phyloP scores from a whole-genome alignment of 1,140 invertebrate species.

The Drosophila mauritiana region DNA sequence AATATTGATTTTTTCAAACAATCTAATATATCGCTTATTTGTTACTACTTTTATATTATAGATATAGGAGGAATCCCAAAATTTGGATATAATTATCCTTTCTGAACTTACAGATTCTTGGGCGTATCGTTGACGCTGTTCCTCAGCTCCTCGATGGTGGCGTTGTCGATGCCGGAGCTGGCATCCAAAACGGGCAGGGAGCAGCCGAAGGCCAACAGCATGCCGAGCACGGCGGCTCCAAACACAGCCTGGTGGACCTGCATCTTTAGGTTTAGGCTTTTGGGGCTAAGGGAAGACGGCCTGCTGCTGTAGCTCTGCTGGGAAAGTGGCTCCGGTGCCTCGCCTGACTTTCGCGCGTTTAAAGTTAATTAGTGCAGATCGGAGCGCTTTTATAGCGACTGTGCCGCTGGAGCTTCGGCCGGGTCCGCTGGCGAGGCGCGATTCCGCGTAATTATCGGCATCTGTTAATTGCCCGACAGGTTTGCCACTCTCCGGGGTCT shows the following conservation, averaged over 20 bases:
- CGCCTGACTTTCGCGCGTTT: constrained; percentile 60
- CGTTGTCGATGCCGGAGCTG: constrained; percentile 71
- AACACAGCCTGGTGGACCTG: constrained; percentile 66
- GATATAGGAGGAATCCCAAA: no score
- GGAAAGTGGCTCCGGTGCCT: constrained; percentile 48
- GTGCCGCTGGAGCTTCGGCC: constrained; percentile 22
- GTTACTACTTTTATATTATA: no score
- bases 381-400: constrained; percentile 64
- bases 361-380: constrained; percentile 74
- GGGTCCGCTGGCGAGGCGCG: constrained; percentile 40
- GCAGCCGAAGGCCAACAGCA: constrained; percentile 52
- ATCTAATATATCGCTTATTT: no score
- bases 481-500: constrained; percentile 47
- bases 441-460: constrained; percentile 79
- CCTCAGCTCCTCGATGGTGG: constrained; percentile 66
- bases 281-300: constrained; percentile 2
- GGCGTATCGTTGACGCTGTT: constrained; percentile 73
- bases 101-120: constrained; percentile 77
- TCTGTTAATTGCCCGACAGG: constrained; percentile 78
- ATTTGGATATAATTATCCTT: background rate
- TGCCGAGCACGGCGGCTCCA: constrained; percentile 64
- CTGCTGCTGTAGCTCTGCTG: constrained; percentile 12
- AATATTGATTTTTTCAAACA: no score
- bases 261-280: constrained; percentile 44
- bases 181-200: constrained; percentile 69